Base-by-base conservation (phyloP, 2,797 vertebrate genomes). In the Rhabdomys pumilio region DNA sequence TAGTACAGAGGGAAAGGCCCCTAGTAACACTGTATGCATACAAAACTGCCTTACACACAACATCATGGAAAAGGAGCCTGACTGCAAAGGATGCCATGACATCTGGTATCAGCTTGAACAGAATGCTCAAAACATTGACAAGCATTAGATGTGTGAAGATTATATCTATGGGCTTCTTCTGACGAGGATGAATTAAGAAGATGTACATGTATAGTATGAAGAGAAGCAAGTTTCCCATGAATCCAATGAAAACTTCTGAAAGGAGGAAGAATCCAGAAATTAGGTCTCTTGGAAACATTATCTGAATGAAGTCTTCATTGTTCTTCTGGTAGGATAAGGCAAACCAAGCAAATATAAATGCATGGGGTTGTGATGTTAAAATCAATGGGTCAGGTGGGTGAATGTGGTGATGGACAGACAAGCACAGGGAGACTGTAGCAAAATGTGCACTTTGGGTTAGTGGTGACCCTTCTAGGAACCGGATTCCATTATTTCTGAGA, bases 171-270 rank as follows among this genome's bases (percentile, higher is more conserved):
- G 47, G 53, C 65, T 85, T 95, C 53, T 72, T 93, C 72, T 47
- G 14, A 72, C 29, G 85, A 41, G 85, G 50, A 24, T 87, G 85
- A 11, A 17, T 24, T 73, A 73, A 57, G n/a, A 89, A 76, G 34
- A 31, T 50, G 11, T 38, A 44, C 14, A 84, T 1, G 41, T 79
- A 75, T 6, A 85, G 26, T 3, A 69, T 0, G 1, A 89, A 86
- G 29, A 96, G 50, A 17, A 79, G 5, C 7, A 13, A 80, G 63
- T 92, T 96, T 26, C 89, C 92, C 6, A 83, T 6, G 67, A 92
- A 6, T 3, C 94, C 85, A 17, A 87, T 22, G 44, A 53, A 76
- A 50, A 87, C 19, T 13, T 90, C 73, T 75, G 31, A 38, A 20
- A 90, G 22, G 44, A 90, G 53, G 50, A 72, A 53, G 81, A 87